Percentiles rank a stretch among this genome's conserved stretches.
Conservation (phyloP, 2,113 vertebrate genomes). For the Aptenodytes patagonicus region DNA sequence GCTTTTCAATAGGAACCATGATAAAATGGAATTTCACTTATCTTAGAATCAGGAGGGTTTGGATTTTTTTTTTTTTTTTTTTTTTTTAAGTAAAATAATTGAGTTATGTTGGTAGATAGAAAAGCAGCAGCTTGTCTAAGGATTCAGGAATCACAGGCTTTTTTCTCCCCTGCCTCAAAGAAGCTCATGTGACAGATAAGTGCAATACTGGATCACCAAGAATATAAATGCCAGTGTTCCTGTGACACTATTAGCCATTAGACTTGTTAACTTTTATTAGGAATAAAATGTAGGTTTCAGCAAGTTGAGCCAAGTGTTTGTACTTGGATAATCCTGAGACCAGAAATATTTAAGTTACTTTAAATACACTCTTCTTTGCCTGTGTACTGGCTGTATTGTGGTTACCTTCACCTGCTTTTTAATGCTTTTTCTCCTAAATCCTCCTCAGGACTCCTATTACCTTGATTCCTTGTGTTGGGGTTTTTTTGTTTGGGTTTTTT, state of each 20-base stretch:
- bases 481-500: background rate
- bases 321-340: background rate
- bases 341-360: background rate
- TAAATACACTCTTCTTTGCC: background rate
- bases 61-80: background rate
- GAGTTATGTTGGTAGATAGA: background rate
- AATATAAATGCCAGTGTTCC: background rate
- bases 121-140: background rate
- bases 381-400: background rate
- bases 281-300: background rate
- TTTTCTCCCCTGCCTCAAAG: background rate
- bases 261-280: background rate
- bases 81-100: background rate
- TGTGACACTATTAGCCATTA: background rate
- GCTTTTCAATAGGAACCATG: background rate
- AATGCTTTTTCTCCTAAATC: background rate
- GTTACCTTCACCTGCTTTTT: background rate
- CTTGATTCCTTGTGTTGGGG: background rate
- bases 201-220: background rate
- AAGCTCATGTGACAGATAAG: background rate
- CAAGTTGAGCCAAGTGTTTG: background rate
- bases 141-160: background rate
- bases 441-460: background rate
- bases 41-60: background rate
- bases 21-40: background rate